Base-by-base conservation (phyloP, 2,888 invertebrate genomes). In the Baronia brevicornis region DNA sequence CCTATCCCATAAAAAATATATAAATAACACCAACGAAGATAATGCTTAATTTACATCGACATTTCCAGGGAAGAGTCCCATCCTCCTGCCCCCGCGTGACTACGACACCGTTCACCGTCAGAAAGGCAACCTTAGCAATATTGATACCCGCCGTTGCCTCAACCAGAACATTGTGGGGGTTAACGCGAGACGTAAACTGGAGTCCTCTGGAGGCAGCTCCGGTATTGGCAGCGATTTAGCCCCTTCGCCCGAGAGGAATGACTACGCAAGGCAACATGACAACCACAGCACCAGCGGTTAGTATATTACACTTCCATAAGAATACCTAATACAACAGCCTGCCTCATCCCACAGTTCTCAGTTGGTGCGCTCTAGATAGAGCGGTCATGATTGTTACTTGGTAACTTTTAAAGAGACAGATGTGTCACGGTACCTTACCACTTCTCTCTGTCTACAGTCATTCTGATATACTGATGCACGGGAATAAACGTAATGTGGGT, bases 161-260 rank as follows among this genome's bases (percentile, higher is more conserved):
- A 92, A 91, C 57, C 87, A 90, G 55, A 90, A 88, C 50, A 91
- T 91, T 18, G 80, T 80, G 12, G 84, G 82, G 1, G 75, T 82
- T 22, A 84, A 82, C 36, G 82, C 78, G 4, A 60, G 84, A 24
- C 73, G 79, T 34, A 84, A 84, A 49, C 67, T 87, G 34, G 89
- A 89, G 51, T 90, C 90, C 2, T 92, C 92, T 5, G 92, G 94
- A 0, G 93, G 93, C 0, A 94, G 94, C 47, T 93, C 93, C 3
- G 95, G 95, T 0, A 95, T 95, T 32, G 95, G 95, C 5, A 94
- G 94, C 6, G 95, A 95, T 54, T 88, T 95, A 58, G 94, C 95
- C 0, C 94, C 93, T 1, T 94, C 93, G 33, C 94, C 94, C 0
- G 92, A 92, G 46, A 63, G 82, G 39, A 80, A 84, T 26, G 84